Conservation (phyloP, 2,113 vertebrate species). For the Paramisgurnus dabryanus region DNA sequence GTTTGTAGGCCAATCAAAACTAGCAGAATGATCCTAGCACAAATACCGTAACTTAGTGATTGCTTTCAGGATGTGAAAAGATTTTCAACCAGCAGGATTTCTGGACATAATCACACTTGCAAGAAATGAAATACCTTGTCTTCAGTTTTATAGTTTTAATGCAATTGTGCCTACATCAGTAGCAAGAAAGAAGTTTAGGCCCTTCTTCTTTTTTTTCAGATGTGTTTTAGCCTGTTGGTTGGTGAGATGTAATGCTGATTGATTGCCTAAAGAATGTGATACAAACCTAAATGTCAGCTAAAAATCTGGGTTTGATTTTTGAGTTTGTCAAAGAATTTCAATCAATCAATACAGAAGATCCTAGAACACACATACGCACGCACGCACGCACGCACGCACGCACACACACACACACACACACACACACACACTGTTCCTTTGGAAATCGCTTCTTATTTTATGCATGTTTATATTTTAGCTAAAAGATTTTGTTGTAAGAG, state of each 20-base stretch:
- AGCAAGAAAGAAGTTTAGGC: not conserved
- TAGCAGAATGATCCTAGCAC: no score
- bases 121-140: no score
- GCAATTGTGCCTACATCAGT: not conserved
- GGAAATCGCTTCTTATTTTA: not conserved
- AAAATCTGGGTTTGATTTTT: not conserved
- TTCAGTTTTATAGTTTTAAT: not conserved
- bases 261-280: not conserved
- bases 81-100: no score
- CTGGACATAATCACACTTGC: no score
- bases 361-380: not conserved
- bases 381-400: not conserved
- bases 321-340: not conserved
- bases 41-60: no score
- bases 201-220: not conserved
- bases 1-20: no score
- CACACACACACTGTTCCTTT: constrained; percentile 38
- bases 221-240: not conserved
- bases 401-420: constrained; percentile 30
- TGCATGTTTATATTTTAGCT: not conserved
- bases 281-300: not conserved
- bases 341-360: not conserved
- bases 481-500: not conserved
- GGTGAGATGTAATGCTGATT: not conserved
- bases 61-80: no score